These are phyloP conservation scores for Coturnix japonica DNA, from an alignment of 2,113 vertebrate genomes.

Conservation along the genomic window DNA sequence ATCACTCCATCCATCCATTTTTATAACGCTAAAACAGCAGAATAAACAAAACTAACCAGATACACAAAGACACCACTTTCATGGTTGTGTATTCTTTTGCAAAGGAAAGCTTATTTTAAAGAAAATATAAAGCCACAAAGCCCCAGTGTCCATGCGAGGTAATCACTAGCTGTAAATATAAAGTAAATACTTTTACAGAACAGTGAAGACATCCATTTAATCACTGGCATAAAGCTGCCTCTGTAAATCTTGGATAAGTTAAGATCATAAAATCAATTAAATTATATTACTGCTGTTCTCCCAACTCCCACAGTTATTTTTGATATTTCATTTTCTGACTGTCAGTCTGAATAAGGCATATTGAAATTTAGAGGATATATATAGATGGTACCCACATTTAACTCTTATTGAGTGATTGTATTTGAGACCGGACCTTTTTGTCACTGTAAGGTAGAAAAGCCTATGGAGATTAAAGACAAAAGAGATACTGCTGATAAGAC, in stretches of 20 bases:
- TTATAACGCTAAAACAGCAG: neutral
- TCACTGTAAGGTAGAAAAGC: neutral
- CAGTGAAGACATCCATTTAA: neutral
- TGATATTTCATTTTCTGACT: neutral
- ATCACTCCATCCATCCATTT: neutral
- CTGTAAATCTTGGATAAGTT: neutral
- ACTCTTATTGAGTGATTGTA: neutral
- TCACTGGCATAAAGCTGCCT: neutral
- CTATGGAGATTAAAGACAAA: slow-evolving; percentile 1
- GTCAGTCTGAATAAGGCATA: neutral
- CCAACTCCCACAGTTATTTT: neutral
- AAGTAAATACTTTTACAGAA: neutral
- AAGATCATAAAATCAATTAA: neutral
- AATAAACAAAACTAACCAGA: slow-evolving; percentile 23
- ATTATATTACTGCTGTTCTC: neutral
- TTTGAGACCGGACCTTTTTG: neutral
- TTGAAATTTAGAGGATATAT: neutral
- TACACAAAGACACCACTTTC: neutral
- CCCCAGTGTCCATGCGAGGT: neutral
- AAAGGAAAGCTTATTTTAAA: slow-evolving; percentile 4
- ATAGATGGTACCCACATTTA: neutral
- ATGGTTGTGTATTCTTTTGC: neutral
- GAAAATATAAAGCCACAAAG: neutral
- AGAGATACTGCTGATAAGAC: neutral
- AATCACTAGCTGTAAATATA: neutral